Conservation (phyloP, 2,113 vertebrate genomes). For the Acrocephalus arundinaceus region DNA sequence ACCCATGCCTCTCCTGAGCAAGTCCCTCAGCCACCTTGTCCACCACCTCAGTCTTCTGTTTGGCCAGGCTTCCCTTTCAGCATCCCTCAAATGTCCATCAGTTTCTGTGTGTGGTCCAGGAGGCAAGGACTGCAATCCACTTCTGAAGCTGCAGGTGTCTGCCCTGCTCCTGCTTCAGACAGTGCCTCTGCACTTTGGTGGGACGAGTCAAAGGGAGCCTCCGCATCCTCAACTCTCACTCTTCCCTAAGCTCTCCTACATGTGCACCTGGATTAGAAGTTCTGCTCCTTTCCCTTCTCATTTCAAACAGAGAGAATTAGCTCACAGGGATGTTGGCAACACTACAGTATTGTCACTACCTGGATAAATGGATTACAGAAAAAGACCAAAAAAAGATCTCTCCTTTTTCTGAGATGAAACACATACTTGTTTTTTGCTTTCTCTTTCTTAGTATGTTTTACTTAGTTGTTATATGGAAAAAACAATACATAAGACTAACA, state of each 20-base stretch:
- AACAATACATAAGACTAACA: neutral
- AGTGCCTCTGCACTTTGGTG: neutral
- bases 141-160: neutral
- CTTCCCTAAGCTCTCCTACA: neutral
- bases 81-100: neutral
- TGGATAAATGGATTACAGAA: neutral
- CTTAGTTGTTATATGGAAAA: neutral
- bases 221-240: neutral
- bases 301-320: neutral
- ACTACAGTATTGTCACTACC: neutral
- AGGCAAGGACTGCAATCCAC: neutral
- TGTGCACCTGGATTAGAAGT: neutral
- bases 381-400: neutral
- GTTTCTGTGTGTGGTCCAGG: neutral
- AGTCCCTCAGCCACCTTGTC: neutral
- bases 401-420: neutral
- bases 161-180: neutral
- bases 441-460: neutral
- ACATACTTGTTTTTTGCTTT: neutral
- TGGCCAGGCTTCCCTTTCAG: neutral
- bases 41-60: neutral
- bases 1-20: rapidly evolving
- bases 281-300: neutral
- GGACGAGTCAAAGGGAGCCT: neutral
- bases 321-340: neutral